Base-by-base conservation (phyloP, 64 coral and sea anemone genomes). In the Orbicella faveolata region DNA sequence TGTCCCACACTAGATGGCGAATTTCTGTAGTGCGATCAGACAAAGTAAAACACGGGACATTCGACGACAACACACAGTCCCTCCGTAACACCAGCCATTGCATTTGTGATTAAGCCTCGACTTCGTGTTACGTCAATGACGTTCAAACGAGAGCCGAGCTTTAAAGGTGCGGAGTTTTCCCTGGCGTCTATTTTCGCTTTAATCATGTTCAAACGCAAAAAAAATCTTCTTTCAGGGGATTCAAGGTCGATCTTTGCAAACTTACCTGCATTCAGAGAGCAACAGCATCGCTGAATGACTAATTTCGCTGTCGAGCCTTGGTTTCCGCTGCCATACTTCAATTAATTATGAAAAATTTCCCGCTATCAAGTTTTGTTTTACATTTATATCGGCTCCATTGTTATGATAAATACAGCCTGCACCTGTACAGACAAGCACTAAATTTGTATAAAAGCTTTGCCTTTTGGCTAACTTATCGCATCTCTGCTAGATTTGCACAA, bases 311-410 rank as follows among this genome's bases (percentile, higher is more conserved):
- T 82, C 78, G 78, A 75, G 63, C 63, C 62, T 81, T 92, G 67
- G 95, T 88, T 96, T 96, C 92, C 95, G 91, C 88, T 96, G 90
- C 77, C 84, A 87, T 77, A 93, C 88, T 96, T 89, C 91, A 94
- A 96, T 96, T 96, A 96, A 96, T 96, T 94, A 96, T 96, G 95
- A 96, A 94, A 89, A 86, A 94, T 96, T 96, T 91, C 92, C 92
- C 95, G 89, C 95, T 96, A 93, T 91, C 92, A 79, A 90, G 90
- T 96, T 96, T 96, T 94, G 86, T 96, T 96, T 93, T 96, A 93
- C 92, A 89, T 92, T 91, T 96, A 94, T 96, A 94, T 96, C 75
- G 80, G 73, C 92, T 80, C 61, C 72, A 96, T 96, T 96, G 95
- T 96, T 94, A 96, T 96, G 95, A 84, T 93, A 96, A 96, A 79